phyloP scores from a whole-genome alignment of 2,113 vertebrate genomes.

The Limanda limanda region DNA sequence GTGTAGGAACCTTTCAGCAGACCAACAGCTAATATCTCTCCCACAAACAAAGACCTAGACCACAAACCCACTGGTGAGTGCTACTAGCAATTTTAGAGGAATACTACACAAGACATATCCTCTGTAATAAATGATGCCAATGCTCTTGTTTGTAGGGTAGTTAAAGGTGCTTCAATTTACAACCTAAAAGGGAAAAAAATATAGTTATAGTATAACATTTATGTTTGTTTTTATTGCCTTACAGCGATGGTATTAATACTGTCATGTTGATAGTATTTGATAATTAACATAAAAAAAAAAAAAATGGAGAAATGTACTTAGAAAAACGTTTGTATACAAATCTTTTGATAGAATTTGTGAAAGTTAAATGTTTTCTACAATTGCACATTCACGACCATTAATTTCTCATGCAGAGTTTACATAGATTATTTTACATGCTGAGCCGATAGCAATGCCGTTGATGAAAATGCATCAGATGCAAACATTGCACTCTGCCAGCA shows the following conservation, averaged over 20 bases:
- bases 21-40: background rate
- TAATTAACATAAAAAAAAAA: too few species aligned
- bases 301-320: too few species aligned
- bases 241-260: too few species aligned
- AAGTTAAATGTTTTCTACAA: too few species aligned
- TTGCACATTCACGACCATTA: too few species aligned
- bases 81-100: too few species aligned
- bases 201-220: background rate
- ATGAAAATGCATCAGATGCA: background rate
- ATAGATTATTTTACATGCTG: background rate
- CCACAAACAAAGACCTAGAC: background rate
- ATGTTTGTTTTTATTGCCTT: background rate
- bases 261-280: too few species aligned
- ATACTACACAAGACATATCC: background rate
- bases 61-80: constrained; percentile 2
- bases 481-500: background rate
- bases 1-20: background rate
- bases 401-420: too few species aligned
- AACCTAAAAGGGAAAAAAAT: background rate
- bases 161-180: background rate
- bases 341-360: too few species aligned
- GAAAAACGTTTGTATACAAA: too few species aligned
- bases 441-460: background rate
- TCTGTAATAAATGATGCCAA: background rate
- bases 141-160: too few species aligned